Evolutionary conservation across 2,113 vertebrate species (phyloP).

Genomic region (Meleagris gallopavo): DNA sequence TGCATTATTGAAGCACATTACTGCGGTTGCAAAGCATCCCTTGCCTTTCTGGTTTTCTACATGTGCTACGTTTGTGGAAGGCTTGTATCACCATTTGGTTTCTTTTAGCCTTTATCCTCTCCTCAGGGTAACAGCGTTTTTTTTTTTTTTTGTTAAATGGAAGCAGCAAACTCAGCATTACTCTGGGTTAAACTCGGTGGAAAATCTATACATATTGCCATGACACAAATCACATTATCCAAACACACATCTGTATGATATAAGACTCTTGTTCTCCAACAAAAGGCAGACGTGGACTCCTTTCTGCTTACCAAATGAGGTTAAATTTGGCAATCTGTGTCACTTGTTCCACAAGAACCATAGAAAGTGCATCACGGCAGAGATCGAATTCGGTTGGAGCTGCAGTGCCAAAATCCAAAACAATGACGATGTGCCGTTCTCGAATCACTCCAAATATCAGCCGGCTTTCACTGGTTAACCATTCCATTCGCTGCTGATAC

Average conservation of each 20-base stretch:
- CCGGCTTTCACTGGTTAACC: slow-evolving; percentile 82
- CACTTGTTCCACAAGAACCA: slow-evolving; percentile 83
- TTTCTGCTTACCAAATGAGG: slow-evolving; percentile 79
- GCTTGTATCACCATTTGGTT: neutral
- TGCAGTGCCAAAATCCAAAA: slow-evolving; percentile 75
- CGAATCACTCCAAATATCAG: slow-evolving; percentile 86
- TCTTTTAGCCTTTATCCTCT: neutral
- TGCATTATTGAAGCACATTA: neutral
- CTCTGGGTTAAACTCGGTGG: neutral
- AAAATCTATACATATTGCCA: neutral
- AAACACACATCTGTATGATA: neutral
- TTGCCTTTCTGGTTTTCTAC: neutral
- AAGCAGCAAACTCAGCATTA: neutral
- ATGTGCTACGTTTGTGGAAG: neutral
- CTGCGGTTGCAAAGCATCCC: neutral
- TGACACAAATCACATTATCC: neutral
- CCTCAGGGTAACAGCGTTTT: neutral
- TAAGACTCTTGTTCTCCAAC: neutral
- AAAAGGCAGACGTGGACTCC: neutral
- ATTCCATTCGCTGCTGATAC: slow-evolving; percentile 78
- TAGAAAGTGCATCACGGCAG: slow-evolving; percentile 72
- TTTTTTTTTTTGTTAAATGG: neutral
- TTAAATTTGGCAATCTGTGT: slow-evolving; percentile 79
- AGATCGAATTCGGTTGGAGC: slow-evolving; percentile 61
- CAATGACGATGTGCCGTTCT: slow-evolving; percentile 75